A percentile compares a stretch with the other conserved stretches of the same genome.
phyloP scores from a whole-genome alignment of 1,140 invertebrate species.

The Panulirus ornatus region DNA sequence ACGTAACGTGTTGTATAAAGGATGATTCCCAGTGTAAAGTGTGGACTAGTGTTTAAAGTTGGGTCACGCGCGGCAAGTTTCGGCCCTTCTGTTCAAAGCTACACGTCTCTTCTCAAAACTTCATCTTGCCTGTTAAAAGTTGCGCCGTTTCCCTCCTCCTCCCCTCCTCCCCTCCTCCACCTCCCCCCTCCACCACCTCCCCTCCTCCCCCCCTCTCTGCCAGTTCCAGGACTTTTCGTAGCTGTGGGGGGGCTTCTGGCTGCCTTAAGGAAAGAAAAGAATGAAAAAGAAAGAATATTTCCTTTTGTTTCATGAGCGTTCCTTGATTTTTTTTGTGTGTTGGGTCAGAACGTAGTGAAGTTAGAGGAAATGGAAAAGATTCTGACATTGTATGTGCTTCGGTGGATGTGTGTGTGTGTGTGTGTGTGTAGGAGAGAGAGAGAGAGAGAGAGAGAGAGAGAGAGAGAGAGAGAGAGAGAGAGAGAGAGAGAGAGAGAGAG shows the following conservation, averaged over 20 bases:
- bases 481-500: not conserved
- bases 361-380: not conserved
- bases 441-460: not conserved
- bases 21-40: no score
- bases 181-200: no score
- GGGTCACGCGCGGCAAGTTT: no score
- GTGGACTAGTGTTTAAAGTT: no score
- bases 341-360: not conserved
- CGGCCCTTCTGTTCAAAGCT: not conserved
- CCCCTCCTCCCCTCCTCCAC: no score
- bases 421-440: not conserved
- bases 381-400: no score
- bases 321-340: not conserved
- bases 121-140: not conserved
- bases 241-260: not conserved
- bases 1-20: no score
- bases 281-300: not conserved
- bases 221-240: not conserved
- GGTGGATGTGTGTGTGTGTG: not conserved
- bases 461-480: not conserved
- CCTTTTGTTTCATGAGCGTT: not conserved
- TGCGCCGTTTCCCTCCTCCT: not conserved
- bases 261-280: not conserved
- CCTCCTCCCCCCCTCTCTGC: no score
- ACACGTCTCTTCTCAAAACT: not conserved